Percentiles rank a stretch among this genome's conserved stretches.
These are phyloP conservation scores for Microtus ochrogaster DNA, from an alignment of 2,113 vertebrate genomes.

Conservation along the genomic window DNA sequence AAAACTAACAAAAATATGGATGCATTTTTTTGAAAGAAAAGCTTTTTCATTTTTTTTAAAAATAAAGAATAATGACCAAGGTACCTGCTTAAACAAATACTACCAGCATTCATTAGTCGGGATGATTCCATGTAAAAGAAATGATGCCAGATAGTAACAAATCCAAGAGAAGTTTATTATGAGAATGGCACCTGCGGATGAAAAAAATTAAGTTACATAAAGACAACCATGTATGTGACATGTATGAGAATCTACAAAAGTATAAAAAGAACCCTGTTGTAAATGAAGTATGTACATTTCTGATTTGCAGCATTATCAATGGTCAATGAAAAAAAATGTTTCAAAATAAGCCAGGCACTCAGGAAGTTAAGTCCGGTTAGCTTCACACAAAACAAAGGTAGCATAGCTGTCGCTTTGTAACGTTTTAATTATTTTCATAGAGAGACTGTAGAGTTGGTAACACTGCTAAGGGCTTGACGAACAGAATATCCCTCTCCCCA, in stretches of 20 bases:
- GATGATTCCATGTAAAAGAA: conserved; percentile 96
- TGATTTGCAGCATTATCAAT: conserved; percentile 99
- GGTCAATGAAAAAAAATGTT: conserved; percentile 96
- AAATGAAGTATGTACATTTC: conserved; percentile 99
- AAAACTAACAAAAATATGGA: conserved; percentile 82
- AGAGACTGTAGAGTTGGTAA: conserved; percentile 98
- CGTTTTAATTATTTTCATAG: conserved; percentile 96
- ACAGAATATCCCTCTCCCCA: conserved; percentile 96
- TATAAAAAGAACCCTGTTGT: conserved; percentile 99
- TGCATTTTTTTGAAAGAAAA: conserved; percentile 35
- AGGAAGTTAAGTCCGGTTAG: conserved; percentile 99
- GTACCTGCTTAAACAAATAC: conserved; percentile 92
- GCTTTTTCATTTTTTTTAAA: conserved; percentile 62
- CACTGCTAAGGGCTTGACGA: conserved; percentile 99
- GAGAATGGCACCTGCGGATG: conserved; percentile 99
- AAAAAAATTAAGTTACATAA: conserved; percentile 99
- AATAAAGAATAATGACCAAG: conserved; percentile 81
- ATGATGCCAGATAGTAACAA: conserved; percentile 97
- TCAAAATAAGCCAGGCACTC: conserved; percentile 97
- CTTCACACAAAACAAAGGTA: conserved; percentile 98
- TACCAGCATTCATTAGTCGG: conserved; percentile 90
- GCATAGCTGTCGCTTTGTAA: conserved; percentile 98
- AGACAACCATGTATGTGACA: conserved; percentile 97
- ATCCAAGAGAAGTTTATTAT: conserved; percentile 99
- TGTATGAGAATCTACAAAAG: conserved; percentile 98